Evolutionary conservation across 2,797 vertebrate genomes (phyloP).

Genomic region (Premnoplex brunnescens): DNA sequence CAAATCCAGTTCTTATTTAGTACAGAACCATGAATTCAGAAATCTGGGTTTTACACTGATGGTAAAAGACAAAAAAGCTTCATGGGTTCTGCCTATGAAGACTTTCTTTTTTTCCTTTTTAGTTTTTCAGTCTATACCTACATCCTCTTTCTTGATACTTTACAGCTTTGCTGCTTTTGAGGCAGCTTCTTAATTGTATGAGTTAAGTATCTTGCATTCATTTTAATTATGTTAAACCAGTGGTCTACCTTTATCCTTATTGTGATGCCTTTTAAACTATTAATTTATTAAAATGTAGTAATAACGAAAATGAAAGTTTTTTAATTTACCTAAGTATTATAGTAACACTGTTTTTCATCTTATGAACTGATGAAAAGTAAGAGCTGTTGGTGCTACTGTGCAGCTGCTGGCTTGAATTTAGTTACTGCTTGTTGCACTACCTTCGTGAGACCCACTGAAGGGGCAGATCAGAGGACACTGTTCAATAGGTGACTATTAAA

Average conservation of each 20-base stretch:
- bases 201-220: not conserved
- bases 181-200: not conserved
- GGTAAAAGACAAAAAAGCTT: not conserved
- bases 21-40: not conserved
- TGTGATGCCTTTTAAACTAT: not conserved
- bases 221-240: not conserved
- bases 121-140: not conserved
- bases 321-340: not conserved
- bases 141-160: not conserved
- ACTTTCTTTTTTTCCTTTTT: accelerated
- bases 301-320: not conserved
- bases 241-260: not conserved
- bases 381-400: not conserved
- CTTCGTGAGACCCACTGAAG: not conserved
- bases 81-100: not conserved
- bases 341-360: not conserved
- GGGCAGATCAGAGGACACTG: not conserved
- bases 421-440: not conserved
- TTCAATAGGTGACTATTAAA: not conserved
- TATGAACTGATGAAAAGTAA: not conserved
- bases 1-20: not conserved
- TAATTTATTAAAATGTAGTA: not conserved
- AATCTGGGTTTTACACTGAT: not conserved
- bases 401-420: not conserved
- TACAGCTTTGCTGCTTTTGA: not conserved